These are phyloP conservation scores for Netelia fuscicornis DNA, from an alignment of 2,888 invertebrate genomes.

Conservation along the genomic window DNA sequence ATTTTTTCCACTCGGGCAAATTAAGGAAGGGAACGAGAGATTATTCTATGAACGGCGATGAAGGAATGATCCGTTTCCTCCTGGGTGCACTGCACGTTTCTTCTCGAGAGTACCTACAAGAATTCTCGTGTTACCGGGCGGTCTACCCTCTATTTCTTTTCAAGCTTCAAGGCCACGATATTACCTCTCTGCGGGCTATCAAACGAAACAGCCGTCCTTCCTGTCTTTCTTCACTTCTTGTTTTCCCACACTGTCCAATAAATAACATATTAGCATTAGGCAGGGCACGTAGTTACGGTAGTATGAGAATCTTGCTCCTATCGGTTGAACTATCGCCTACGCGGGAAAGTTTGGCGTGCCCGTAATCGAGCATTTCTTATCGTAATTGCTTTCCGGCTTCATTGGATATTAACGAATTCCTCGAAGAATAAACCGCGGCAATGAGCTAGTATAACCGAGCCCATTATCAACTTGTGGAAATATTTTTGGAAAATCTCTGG, in stretches of 20 bases:
- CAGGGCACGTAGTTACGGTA: slow-evolving; percentile 20
- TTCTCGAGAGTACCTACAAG: slow-evolving; percentile 24
- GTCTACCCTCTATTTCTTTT: slow-evolving; percentile 50
- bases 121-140: slow-evolving; percentile 64
- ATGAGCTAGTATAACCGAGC: background rate
- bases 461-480: too few relatives aligned
- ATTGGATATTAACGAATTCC: slow-evolving; percentile 57
- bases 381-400: slow-evolving; percentile 42
- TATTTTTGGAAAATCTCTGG: too few relatives aligned
- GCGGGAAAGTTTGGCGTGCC: slow-evolving; percentile 24
- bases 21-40: slow-evolving; percentile 55
- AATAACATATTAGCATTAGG: slow-evolving; percentile 19
- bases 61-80: slow-evolving; percentile 53
- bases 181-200: slow-evolving; percentile 72
- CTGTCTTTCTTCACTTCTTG: slow-evolving; percentile 53
- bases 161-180: slow-evolving; percentile 58
- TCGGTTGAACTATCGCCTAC: slow-evolving; percentile 33
- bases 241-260: slow-evolving; percentile 18
- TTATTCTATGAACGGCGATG: slow-evolving; percentile 55
- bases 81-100: slow-evolving; percentile 34
- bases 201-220: slow-evolving; percentile 52
- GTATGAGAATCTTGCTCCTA: slow-evolving; percentile 29
- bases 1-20: slow-evolving; percentile 67
- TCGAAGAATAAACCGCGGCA: slow-evolving; percentile 9
- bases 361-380: slow-evolving; percentile 65